A percentile compares a stretch with the other conserved stretches of the same genome.
phyloP scores from a whole-genome alignment of 2,888 invertebrate species.

The Brenthis ino region DNA sequence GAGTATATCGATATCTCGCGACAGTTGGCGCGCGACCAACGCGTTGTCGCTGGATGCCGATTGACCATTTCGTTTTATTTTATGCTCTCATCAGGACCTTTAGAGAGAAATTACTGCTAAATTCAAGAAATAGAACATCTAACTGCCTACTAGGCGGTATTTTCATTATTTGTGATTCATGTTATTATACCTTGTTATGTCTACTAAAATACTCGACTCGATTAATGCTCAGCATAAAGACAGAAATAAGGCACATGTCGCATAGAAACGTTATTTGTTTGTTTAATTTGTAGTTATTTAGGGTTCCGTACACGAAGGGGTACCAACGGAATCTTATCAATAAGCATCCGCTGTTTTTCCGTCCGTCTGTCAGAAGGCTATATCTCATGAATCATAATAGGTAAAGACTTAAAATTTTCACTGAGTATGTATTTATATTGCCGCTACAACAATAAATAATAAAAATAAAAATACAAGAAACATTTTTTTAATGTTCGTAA shows the following conservation, averaged over 20 bases:
- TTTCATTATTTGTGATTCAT: constrained; percentile 32
- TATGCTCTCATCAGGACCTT: constrained; percentile 73
- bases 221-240: not conserved
- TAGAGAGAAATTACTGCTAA: constrained; percentile 58
- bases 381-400: too few species aligned
- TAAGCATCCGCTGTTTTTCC: too few species aligned
- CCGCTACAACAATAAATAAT: too few species aligned
- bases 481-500: too few species aligned
- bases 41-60: constrained; percentile 62
- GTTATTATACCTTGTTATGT: constrained; percentile 14
- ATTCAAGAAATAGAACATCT: constrained; percentile 44
- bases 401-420: too few species aligned
- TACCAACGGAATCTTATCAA: too few species aligned
- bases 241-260: not conserved
- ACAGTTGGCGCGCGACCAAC: constrained; percentile 74
- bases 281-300: not conserved
- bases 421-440: too few species aligned
- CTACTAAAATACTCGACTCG: not conserved
- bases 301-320: too few species aligned
- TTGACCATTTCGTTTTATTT: constrained; percentile 74
- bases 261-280: not conserved
- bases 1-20: constrained; percentile 43
- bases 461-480: too few species aligned
- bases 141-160: constrained; percentile 32
- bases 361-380: too few species aligned